Conservation (phyloP, 2,113 vertebrate species). For the Ploceus nigricollis region DNA sequence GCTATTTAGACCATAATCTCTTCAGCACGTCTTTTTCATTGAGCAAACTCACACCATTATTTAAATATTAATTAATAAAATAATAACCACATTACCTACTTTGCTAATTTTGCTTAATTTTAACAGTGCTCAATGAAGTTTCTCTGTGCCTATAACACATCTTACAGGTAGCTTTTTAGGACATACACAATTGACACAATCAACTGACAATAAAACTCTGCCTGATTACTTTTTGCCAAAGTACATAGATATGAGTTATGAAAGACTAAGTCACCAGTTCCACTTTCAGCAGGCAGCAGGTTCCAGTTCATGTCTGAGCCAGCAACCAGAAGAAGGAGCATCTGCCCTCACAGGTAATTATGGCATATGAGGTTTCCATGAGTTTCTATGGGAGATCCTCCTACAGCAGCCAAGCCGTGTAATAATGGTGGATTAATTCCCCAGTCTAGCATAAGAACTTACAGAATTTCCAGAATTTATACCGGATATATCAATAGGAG, state of each 20-base stretch:
- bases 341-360: neutral
- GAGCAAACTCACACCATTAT: neutral
- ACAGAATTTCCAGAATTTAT: neutral
- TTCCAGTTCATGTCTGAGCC: neutral
- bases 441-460: neutral
- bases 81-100: neutral
- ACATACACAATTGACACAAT: neutral
- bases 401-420: neutral
- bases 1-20: neutral
- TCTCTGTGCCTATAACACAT: neutral
- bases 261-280: neutral
- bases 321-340: neutral
- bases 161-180: neutral
- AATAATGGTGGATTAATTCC: neutral
- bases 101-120: constrained; percentile 8
- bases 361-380: neutral
- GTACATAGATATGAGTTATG: neutral
- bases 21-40: neutral
- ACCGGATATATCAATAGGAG: neutral
- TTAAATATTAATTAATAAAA: constrained; percentile 18
- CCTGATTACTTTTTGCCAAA: neutral
- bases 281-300: neutral
- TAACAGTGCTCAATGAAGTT: neutral
- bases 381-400: neutral
- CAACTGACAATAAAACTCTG: neutral